Evolutionary conservation across 2,888 invertebrate genomes (phyloP).

Genomic region (Tachina grossa): DNA sequence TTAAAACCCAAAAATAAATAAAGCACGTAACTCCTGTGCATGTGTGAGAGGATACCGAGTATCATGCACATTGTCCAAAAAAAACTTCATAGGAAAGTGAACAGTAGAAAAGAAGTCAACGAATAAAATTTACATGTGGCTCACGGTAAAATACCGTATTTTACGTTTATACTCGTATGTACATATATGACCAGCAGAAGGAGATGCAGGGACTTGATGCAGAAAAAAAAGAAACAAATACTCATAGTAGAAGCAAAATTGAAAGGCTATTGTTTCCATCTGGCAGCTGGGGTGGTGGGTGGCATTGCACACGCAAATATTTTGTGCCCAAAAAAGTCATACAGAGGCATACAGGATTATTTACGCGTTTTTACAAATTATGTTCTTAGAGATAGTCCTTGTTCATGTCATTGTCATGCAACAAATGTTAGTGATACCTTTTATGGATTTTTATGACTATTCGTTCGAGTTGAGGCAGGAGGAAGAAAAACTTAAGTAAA

Average conservation of each 20-base stretch:
- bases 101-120: conserved; percentile 54
- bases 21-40: conserved; percentile 60
- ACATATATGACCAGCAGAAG: conserved; percentile 7
- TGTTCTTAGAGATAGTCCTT: conserved; percentile 59
- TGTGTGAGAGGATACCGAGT: conserved; percentile 2
- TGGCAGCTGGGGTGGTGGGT: not conserved
- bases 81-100: conserved; percentile 44
- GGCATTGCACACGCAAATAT: not conserved
- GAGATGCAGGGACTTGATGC: not conserved
- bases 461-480: not conserved
- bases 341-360: conserved; percentile 46
- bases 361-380: conserved; percentile 66
- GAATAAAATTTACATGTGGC: conserved; percentile 68
- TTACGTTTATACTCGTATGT: conserved; percentile 53
- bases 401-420: conserved; percentile 53
- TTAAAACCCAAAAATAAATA: conserved; percentile 62
- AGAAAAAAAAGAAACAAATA: not conserved
- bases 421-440: conserved; percentile 64
- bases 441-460: conserved; percentile 41
- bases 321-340: not conserved
- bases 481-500: conserved; percentile 48
- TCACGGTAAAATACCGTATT: conserved; percentile 69
- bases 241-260: conserved; percentile 35
- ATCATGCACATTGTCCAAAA: conserved; percentile 38
- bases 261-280: conserved; percentile 57